Conservation (phyloP, 2,888 invertebrate species). For the Xestoiulus laeticollis region DNA sequence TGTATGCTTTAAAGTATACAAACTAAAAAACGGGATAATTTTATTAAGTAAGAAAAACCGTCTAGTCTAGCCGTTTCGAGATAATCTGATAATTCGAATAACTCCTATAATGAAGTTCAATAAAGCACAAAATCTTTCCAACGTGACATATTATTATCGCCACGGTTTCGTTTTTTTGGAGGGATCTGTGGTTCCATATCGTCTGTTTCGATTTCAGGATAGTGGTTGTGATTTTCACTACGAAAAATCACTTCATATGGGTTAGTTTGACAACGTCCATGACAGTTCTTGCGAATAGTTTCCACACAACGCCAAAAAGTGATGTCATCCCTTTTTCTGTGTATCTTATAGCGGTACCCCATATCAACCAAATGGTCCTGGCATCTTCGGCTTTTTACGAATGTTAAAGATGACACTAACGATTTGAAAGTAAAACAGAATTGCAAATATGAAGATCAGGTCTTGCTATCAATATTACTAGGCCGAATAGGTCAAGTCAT, state of each 20-base stretch:
- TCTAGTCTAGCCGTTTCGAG: too few relatives aligned
- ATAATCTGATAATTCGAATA: too few relatives aligned
- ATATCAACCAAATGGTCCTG: constrained; percentile 4
- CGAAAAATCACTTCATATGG: constrained; percentile 8
- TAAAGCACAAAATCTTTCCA: background rate
- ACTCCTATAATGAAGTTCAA: background rate
- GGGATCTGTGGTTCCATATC: background rate
- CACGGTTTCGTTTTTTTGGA: background rate
- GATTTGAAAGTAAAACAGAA: background rate
- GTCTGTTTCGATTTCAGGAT: background rate
- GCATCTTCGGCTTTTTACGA: background rate
- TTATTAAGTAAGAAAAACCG: too few relatives aligned
- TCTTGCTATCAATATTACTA: background rate
- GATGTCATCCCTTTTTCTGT: background rate
- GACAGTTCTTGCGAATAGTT: background rate
- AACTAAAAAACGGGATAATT: too few relatives aligned
- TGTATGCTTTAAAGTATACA: too few relatives aligned
- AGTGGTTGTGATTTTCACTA: constrained; percentile 5
- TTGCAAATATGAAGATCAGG: background rate
- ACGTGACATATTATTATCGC: background rate
- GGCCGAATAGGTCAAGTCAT: background rate
- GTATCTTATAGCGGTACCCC: constrained; percentile 5
- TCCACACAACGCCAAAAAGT: constrained; percentile 8
- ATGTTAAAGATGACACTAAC: background rate
- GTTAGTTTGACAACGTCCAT: background rate